Conservation (phyloP, 2,888 invertebrate genomes). For the Tenthredo livida region DNA sequence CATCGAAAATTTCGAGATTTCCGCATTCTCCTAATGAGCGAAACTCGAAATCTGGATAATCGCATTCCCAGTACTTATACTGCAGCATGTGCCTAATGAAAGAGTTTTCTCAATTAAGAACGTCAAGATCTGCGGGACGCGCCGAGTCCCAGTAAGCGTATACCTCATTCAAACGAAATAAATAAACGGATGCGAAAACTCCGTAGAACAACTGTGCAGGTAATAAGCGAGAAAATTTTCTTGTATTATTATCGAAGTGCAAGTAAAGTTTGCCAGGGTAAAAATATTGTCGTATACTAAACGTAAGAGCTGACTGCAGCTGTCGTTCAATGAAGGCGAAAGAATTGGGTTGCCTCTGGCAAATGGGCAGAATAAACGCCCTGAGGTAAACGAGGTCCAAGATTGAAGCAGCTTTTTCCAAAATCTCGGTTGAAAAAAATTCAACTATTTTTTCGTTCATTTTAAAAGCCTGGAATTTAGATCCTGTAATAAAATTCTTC, state of each 20-base stretch:
- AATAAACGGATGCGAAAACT: not conserved
- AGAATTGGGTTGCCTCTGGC: conserved; percentile 27
- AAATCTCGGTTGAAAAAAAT: not conserved
- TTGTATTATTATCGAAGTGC: not conserved
- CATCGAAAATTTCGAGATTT: too few relatives aligned
- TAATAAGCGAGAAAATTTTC: not conserved
- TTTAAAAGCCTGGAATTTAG: not conserved
- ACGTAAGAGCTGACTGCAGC: conserved; percentile 33
- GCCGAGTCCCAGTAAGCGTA: not conserved
- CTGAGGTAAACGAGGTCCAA: not conserved
- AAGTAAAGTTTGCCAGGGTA: not conserved
- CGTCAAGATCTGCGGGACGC: not conserved
- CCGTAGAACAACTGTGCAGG: not conserved
- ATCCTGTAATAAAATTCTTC: not conserved
- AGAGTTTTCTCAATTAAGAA: not conserved
- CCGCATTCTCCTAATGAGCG: too few relatives aligned
- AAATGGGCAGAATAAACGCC: not conserved
- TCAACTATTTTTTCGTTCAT: not conserved
- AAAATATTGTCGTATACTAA: conserved; percentile 2
- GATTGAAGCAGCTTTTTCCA: not conserved
- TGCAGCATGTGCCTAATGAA: not conserved
- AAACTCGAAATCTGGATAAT: not conserved
- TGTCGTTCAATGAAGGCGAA: conserved; percentile 43
- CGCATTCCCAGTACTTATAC: not conserved
- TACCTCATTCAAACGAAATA: not conserved